phyloP scores from a whole-genome alignment of 2,113 vertebrate genomes.

The Otocyon megalotis region DNA sequence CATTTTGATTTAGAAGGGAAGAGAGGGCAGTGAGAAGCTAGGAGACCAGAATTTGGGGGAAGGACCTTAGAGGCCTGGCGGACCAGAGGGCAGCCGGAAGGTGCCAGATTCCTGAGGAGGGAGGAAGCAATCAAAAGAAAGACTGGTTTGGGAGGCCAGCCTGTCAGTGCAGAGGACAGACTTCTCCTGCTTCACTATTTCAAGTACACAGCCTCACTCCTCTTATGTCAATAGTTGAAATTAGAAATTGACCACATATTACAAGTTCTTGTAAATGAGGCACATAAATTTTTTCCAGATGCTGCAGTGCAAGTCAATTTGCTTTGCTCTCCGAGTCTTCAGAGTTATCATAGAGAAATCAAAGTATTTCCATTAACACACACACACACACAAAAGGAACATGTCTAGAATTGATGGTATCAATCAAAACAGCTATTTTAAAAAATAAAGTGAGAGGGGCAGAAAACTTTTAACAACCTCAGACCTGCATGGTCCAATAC shows the following conservation, averaged over 20 bases:
- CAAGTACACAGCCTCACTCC: not conserved
- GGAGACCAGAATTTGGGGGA: not conserved
- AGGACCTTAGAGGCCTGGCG: not conserved
- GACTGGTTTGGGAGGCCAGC: not conserved
- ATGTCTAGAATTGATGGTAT: not conserved
- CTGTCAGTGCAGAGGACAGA: not conserved
- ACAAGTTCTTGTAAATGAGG: not conserved
- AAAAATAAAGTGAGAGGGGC: not conserved
- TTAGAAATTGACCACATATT: conserved; percentile 23
- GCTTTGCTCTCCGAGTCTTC: not conserved
- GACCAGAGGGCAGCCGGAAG: not conserved
- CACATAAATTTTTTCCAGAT: not conserved
- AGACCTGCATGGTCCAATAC: not conserved
- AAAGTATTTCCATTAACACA: not conserved
- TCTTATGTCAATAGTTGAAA: not conserved
- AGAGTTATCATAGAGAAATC: not conserved
- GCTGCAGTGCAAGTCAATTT: not conserved
- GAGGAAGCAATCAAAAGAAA: not conserved
- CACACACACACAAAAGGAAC: not conserved
- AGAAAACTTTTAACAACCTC: not conserved
- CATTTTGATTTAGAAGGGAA: not conserved
- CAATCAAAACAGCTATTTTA: not conserved
- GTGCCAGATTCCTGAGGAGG: conserved; percentile 52
- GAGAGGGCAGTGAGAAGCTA: not conserved
- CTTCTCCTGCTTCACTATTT: not conserved